Conservation (phyloP, 2,113 vertebrate species). For the Psittacula cyanocephala region DNA sequence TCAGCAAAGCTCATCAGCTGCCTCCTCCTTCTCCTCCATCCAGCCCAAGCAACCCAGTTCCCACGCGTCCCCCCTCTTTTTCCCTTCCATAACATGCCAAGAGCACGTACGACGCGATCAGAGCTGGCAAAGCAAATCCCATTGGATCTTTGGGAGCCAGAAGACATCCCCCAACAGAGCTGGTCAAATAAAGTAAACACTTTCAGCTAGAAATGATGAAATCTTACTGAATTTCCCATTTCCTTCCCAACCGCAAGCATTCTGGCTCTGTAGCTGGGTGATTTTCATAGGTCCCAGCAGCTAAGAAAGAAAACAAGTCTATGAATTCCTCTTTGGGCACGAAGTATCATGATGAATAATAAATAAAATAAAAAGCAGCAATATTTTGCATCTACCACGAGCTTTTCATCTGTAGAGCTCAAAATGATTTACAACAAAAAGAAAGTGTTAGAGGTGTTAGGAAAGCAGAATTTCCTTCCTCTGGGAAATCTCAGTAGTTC, state of each 20-base stretch:
- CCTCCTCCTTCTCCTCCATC: neutral
- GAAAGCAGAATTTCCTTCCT: constrained; percentile 58
- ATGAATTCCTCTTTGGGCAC: constrained; percentile 36
- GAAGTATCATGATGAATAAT: constrained; percentile 62
- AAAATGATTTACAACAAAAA: constrained; percentile 66
- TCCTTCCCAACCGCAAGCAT: neutral
- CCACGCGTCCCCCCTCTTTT: neutral
- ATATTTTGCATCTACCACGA: constrained; percentile 62
- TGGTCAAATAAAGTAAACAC: neutral
- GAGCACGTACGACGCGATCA: rapidly evolving
- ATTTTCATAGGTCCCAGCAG: neutral
- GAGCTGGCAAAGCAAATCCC: neutral
- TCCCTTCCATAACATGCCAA: neutral
- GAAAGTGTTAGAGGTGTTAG: constrained; percentile 57
- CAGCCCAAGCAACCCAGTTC: neutral
- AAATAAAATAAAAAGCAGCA: constrained; percentile 66
- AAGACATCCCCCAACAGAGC: neutral
- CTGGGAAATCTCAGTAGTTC: constrained; percentile 63
- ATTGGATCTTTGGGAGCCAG: neutral
- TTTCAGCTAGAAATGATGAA: neutral
- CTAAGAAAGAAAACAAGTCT: neutral
- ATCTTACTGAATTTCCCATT: neutral
- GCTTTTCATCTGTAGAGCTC: constrained; percentile 62
- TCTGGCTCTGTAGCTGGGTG: neutral
- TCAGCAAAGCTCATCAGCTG: neutral